These are phyloP conservation scores for Actinia tenebrosa DNA, from an alignment of 64 coral and sea anemone species.

Conservation along the genomic window DNA sequence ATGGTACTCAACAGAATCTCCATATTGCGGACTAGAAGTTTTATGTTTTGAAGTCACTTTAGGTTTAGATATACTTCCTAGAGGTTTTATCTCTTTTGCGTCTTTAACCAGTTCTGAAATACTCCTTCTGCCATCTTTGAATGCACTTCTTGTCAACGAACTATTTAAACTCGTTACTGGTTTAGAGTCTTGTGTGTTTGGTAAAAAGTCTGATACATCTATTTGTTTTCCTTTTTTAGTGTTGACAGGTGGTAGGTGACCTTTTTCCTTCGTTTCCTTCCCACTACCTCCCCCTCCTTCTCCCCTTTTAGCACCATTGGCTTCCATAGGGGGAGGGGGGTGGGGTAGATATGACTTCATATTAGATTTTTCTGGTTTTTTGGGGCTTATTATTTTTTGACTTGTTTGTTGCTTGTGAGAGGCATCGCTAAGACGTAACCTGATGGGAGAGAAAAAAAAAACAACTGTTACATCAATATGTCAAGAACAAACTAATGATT, in stretches of 20 bases:
- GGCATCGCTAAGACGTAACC: slow-evolving; percentile 47
- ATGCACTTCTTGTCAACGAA: slow-evolving; percentile 76
- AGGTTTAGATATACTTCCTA: slow-evolving; percentile 86
- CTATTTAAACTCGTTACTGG: slow-evolving; percentile 61
- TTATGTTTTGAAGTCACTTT: slow-evolving; percentile 40
- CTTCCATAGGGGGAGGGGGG: slow-evolving; percentile 6
- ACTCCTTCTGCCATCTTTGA: slow-evolving; percentile 66
- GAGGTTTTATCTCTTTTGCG: slow-evolving; percentile 91
- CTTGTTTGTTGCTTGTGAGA: slow-evolving; percentile 33
- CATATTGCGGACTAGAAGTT: slow-evolving; percentile 70
- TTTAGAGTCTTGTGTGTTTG: slow-evolving; percentile 53
- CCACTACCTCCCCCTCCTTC: neutral
- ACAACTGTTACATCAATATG: neutral
- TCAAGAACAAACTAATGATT: no score
- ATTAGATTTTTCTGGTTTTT: neutral
- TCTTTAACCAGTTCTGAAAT: slow-evolving; percentile 91
- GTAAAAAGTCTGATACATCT: slow-evolving; percentile 97
- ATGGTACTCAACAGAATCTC: slow-evolving; percentile 25
- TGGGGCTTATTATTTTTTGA: slow-evolving; percentile 21
- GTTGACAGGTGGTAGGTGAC: slow-evolving; percentile 81
- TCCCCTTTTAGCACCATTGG: neutral
- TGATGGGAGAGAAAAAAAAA: neutral
- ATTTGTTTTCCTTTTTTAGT: slow-evolving; percentile 86
- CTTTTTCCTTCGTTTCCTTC: slow-evolving; percentile 17
- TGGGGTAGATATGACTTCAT: slow-evolving; percentile 25